phyloP scores from a whole-genome alignment of 2,113 vertebrate genomes.

The Murina feae region DNA sequence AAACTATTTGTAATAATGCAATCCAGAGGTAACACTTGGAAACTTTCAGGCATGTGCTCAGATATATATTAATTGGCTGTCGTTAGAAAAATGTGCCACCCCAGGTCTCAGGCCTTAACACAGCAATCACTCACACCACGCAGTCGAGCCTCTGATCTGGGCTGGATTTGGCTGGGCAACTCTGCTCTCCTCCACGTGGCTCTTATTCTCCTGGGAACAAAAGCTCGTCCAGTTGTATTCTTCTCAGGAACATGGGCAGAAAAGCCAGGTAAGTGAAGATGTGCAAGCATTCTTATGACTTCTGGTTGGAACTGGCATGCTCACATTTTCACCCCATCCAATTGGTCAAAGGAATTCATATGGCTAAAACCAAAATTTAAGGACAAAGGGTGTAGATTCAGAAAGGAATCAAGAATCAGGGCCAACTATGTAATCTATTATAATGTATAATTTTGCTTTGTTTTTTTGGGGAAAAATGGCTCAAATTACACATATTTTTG shows the following conservation, averaged over 20 bases:
- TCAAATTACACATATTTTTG: neutral
- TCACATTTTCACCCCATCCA: neutral
- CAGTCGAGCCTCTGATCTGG: neutral
- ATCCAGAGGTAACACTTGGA: neutral
- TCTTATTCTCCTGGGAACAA: neutral
- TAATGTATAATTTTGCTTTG: neutral
- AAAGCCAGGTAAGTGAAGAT: neutral
- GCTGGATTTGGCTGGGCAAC: neutral
- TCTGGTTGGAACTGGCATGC: neutral
- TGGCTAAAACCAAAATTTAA: neutral
- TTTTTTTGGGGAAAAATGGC: neutral
- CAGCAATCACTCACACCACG: rapidly evolving
- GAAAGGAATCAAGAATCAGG: neutral
- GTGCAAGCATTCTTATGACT: neutral
- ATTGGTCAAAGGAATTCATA: neutral
- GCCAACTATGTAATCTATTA: neutral
- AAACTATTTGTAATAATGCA: neutral
- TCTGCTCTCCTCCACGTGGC: neutral
- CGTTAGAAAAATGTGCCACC: neutral
- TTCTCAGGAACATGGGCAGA: neutral
- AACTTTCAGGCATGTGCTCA: neutral
- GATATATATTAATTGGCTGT: neutral
- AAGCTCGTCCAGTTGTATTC: neutral
- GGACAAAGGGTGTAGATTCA: neutral
- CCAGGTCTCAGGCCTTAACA: neutral